Evolutionary conservation across 2,797 vertebrate species (phyloP).

Genomic region (Macropodus opercularis): DNA sequence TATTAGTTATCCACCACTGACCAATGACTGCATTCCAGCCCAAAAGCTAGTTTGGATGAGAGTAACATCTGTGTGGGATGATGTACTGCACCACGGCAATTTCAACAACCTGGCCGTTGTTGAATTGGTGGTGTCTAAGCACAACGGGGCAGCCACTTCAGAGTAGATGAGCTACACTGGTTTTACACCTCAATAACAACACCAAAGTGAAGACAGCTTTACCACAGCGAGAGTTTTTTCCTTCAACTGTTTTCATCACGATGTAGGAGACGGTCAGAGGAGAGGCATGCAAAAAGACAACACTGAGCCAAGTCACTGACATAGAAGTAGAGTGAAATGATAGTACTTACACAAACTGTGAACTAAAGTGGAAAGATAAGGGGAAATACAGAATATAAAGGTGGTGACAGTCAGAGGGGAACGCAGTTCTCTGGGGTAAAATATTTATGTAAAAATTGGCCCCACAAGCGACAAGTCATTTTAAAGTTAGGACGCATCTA

Average conservation of each 20-base stretch:
- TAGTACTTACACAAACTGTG: conserved; percentile 91
- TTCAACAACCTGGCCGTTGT: conserved; percentile 69
- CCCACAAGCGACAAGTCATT: conserved; percentile 32
- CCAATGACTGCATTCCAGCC: conserved; percentile 68
- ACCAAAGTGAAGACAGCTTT: conserved; percentile 56
- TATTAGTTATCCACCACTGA: conserved; percentile 70
- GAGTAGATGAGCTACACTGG: conserved; percentile 63
- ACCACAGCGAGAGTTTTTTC: conserved; percentile 68
- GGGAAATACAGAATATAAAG: conserved; percentile 90
- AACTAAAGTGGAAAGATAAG: conserved; percentile 89
- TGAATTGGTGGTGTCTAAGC: conserved; percentile 68
- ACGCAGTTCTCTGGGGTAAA: conserved; percentile 44
- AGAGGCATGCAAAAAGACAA: conserved; percentile 76
- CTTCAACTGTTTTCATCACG: conserved; percentile 68
- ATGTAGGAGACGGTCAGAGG: conserved; percentile 68
- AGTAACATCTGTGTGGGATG: conserved; percentile 70
- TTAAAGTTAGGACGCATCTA: conserved; percentile 34
- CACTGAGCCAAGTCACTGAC: conserved; percentile 75
- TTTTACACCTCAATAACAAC: conserved; percentile 38
- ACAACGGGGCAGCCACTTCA: conserved; percentile 72
- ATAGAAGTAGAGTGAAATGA: conserved; percentile 81
- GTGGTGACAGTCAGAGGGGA: conserved; percentile 82
- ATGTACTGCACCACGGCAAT: conserved; percentile 55
- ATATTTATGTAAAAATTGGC: conserved; percentile 24
- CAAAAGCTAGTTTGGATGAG: conserved; percentile 70